A percentile compares a stretch with the other conserved stretches of the same genome.
phyloP scores from a whole-genome alignment of 1,140 invertebrate genomes.

The Sitodiplosis mosellana region DNA sequence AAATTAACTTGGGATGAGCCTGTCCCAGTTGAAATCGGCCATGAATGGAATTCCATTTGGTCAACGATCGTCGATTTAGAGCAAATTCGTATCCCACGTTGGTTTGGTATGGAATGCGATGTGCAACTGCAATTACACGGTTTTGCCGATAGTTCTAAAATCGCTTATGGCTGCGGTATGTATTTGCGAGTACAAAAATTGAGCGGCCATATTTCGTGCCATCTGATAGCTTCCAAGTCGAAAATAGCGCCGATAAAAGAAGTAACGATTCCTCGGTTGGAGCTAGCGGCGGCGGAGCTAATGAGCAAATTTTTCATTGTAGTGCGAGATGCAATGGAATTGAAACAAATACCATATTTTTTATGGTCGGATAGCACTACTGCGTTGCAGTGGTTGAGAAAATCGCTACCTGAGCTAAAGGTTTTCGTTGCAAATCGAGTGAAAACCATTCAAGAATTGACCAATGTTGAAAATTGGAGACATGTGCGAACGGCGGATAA shows the following conservation, averaged over 20 bases:
- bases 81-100: conserved; percentile 8
- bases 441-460: conserved; percentile 12
- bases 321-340: neutral
- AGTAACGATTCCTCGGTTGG: conserved; percentile 7
- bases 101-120: neutral
- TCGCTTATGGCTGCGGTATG: conserved; percentile 19
- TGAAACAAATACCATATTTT: neutral
- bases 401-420: neutral
- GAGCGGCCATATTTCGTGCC: neutral
- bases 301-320: neutral
- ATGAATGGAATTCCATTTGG: conserved; percentile 9
- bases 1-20: conserved; percentile 17
- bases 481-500: conserved; percentile 15
- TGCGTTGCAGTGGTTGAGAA: neutral
- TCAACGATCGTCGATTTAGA: conserved; percentile 5
- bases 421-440: conserved; percentile 21
- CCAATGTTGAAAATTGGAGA: conserved; percentile 10
- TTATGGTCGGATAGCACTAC: neutral
- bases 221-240: conserved; percentile 9
- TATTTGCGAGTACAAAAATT: conserved; percentile 17
- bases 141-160: conserved; percentile 22
- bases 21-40: conserved; percentile 7
- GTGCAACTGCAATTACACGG: conserved; percentile 10
- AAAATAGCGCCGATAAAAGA: conserved; percentile 11
- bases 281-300: conserved; percentile 2